Base-by-base conservation (phyloP, 2,113 vertebrate species). In the Mastomys coucha region DNA sequence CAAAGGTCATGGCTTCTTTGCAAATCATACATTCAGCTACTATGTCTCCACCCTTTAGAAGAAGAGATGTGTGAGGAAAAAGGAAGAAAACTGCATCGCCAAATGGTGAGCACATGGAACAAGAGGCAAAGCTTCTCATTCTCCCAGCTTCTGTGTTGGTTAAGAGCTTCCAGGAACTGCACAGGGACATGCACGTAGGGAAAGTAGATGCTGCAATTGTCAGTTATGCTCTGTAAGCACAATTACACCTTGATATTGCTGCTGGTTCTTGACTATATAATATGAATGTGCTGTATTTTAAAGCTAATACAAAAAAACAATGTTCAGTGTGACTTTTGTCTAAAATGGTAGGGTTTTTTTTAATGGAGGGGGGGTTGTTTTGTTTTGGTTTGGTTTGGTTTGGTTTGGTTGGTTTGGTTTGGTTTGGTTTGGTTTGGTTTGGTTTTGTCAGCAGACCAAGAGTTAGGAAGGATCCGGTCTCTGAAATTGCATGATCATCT, bases 101-200 rank as follows among this genome's bases (percentile, higher is more conserved):
- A 81, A 65, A 92, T 20, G 56, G 60, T 69, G 86, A 78, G 28
- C 22, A 51, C 60, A 45, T 69, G 82, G 76, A 93, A 92, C 3
- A 39, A 90, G 69, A 91, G 63, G 31, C 13, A 70, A 85, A 72
- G 26, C 13, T 17, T 73, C 56, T 77, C 11, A 2, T 36, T 17
- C 42, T 95, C 56, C 73, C 69, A 69, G 60, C 36, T 92, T n/a
- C 45, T 20, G 76, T 90, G 28, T 2, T 56, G 33, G 22, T 20
- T 56, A 77, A 69, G 26, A 60, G 45, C 14, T 92, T 95, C 77
- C 81, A 93, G 73, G n/a, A 92, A 96, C 86, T 91, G 63, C 24
- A n/a, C n/a, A n/a, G n/a, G n/a, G n/a, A n/a, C n/a, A n/a, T n/a
- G n/a, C n/a, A n/a, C n/a, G n/a, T n/a, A n/a, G 92, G 6, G 91